A percentile compares a stretch with the other conserved stretches of the same genome.
Conservation (phyloP, 2,797 vertebrate species). For the Liasis olivaceus region DNA sequence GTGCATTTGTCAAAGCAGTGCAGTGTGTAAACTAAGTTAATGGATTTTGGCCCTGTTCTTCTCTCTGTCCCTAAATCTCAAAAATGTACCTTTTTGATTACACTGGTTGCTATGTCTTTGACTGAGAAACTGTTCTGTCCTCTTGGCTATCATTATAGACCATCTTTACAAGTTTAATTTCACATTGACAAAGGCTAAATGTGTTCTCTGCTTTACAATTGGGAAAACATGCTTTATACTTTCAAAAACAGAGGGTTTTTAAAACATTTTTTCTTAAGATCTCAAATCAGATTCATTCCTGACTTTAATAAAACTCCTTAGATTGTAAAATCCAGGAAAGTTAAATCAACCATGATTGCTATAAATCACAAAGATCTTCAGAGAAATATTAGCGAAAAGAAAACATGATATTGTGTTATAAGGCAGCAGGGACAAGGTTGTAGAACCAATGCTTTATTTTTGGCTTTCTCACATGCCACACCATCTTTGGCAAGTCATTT, state of each 20-base stretch:
- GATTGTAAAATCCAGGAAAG: slow-evolving; percentile 19
- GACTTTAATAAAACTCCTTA: slow-evolving; percentile 15
- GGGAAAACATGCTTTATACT: not conserved
- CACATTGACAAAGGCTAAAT: not conserved
- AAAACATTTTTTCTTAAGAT: not conserved
- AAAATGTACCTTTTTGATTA: not conserved
- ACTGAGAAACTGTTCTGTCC: not conserved
- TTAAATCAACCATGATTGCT: not conserved
- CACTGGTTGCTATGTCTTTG: not conserved
- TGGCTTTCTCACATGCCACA: not conserved
- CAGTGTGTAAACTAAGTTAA: not conserved
- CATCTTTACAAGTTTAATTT: not conserved
- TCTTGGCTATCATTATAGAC: not conserved
- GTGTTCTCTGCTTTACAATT: not conserved
- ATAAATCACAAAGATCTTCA: slow-evolving; percentile 19
- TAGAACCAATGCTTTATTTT: not conserved
- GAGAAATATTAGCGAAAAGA: not conserved
- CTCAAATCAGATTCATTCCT: not conserved
- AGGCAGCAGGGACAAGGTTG: not conserved
- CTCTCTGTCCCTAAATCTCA: not conserved
- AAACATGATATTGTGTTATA: slow-evolving; percentile 10
- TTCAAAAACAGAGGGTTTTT: not conserved
- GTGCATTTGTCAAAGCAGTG: not conserved
- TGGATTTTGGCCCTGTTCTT: not conserved
- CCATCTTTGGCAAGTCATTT: slow-evolving; percentile 5